Conservation (phyloP, 2,113 vertebrate genomes). For the Piprites chloris region DNA sequence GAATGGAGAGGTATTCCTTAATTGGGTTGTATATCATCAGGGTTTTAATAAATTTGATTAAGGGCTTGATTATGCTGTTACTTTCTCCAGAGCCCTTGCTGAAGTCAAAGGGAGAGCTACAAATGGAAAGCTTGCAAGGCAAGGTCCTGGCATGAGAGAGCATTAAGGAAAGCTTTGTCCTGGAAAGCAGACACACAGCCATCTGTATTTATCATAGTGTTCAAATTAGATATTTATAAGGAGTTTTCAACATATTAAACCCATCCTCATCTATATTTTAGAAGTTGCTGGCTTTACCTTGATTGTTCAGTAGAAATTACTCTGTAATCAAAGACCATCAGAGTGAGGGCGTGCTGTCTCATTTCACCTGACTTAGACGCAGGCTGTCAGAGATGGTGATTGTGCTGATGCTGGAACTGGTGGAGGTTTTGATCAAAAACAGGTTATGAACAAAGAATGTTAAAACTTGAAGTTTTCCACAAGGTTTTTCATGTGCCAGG, state of each 20-base stretch:
- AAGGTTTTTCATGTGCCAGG: not conserved
- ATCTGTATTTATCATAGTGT: not conserved
- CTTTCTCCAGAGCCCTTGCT: not conserved
- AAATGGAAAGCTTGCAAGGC: not conserved
- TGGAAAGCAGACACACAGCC: not conserved
- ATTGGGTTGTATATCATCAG: constrained; percentile 50
- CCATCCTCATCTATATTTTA: not conserved
- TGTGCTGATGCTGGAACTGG: not conserved
- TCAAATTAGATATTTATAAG: not conserved
- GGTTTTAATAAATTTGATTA: constrained; percentile 36
- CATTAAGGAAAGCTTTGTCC: not conserved
- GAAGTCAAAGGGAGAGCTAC: not conserved
- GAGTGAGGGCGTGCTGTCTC: not conserved
- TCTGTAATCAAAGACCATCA: not conserved
- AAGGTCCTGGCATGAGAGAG: not conserved
- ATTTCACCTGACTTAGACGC: not conserved
- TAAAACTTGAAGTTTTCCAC: not conserved
- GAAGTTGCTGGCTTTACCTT: not conserved
- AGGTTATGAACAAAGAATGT: not conserved
- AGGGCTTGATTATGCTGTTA: not conserved
- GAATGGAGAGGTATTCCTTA: constrained; percentile 17
- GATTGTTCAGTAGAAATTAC: not conserved
- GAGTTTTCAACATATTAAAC: not conserved
- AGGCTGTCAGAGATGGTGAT: not conserved
- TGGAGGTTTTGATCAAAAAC: not conserved